Evolutionary conservation across 2,888 invertebrate species (phyloP), one percentile per base, ranked within the genome.

Genomic region (Drosophila suboccidentalis): DNA sequence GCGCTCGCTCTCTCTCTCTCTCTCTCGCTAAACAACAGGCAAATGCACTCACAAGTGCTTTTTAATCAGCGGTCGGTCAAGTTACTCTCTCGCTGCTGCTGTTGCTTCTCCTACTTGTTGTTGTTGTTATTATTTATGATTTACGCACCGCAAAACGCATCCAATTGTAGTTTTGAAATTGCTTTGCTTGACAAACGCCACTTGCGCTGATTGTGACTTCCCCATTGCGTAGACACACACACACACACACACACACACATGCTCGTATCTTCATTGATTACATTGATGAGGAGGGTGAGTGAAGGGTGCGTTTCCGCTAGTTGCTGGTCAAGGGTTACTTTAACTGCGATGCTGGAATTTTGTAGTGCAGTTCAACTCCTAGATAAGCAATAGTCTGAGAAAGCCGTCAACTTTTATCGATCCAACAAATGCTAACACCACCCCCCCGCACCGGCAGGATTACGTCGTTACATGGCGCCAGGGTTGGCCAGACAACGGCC

Each of bases 401-500:
- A 49, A 32, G 49, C 22, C 44, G 59, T 65, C 55, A 62, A 54
- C 67, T 69, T 88, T 86, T 89, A 84, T 84, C 90, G 84, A 84
- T 84, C 84, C 84, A 84, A 89, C 89, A 89, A 80, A 54, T 17
- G 15, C 32, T 9, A 46, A 36, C 32, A 15, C 11, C 22, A 5
- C 51, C 17, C 36, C 41, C 44, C n/a, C 4, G 2, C 15, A 3
- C 29, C 43, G n/a, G n/a, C 71, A 87, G 88, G 86, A 89, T 84
- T 84, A 89, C 88, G 88, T 87, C 73, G 85, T 68, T 82, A 62
- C 67, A 71, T 85, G 84, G 82, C 82, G 82, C 78, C 87, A 78
- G 84, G 81, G 84, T 70, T 76, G 80, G 46, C 61, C 53, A 44
- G 32, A 39, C 57, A 22, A 49, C 53, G 10, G 4, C 3, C 38